phyloP scores from a whole-genome alignment of 2,113 vertebrate species.

The Daphoenositta chrysoptera region DNA sequence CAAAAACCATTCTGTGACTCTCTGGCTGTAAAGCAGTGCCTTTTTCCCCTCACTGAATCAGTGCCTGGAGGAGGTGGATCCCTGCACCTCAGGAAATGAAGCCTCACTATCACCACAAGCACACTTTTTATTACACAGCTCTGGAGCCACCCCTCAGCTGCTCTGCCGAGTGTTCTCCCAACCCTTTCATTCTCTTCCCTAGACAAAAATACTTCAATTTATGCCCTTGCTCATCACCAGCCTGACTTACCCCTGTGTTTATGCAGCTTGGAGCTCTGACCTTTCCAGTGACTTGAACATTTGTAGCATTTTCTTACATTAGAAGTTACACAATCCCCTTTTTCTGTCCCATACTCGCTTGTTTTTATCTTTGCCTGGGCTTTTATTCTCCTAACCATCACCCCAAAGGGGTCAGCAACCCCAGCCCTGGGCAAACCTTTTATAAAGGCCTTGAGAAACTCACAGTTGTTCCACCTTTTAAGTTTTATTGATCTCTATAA shows the following conservation, averaged over 20 bases:
- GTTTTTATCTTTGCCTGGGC: background rate
- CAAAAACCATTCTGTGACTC: background rate
- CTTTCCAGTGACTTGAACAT: background rate
- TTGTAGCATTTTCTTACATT: background rate
- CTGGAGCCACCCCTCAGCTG: background rate
- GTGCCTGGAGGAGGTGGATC: background rate
- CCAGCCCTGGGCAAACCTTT: background rate
- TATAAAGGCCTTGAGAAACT: slow-evolving; percentile 10
- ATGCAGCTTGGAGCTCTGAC: background rate
- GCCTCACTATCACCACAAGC: background rate
- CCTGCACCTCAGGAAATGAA: background rate
- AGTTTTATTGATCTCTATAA: slow-evolving; percentile 21
- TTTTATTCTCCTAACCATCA: background rate
- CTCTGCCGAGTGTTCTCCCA: background rate
- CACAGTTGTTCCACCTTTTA: slow-evolving; percentile 7
- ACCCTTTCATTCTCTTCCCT: background rate
- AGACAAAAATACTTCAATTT: background rate
- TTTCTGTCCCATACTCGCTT: background rate
- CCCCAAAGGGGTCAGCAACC: background rate
- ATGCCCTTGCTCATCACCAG: background rate
- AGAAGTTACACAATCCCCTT: background rate
- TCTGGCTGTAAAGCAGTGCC: background rate
- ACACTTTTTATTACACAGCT: accelerated
- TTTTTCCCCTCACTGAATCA: background rate
- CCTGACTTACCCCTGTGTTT: background rate